A percentile compares a stretch with the other conserved stretches of the same genome.
These are phyloP conservation scores for Papilio xuthus DNA, from an alignment of 1,140 invertebrate species.

Conservation along the genomic window DNA sequence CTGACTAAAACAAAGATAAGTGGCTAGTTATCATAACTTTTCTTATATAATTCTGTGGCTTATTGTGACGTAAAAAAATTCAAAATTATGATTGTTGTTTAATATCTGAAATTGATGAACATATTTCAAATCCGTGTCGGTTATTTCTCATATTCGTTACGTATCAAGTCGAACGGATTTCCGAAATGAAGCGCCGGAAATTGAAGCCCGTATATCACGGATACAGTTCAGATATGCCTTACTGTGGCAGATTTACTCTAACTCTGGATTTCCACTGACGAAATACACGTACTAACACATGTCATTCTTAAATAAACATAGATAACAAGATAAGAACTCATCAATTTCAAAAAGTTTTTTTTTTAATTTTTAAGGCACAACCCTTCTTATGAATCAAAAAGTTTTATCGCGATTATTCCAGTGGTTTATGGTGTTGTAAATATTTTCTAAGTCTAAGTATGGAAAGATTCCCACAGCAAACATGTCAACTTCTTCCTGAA, in stretches of 20 bases:
- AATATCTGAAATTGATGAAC: not conserved
- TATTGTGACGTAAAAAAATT: too few species aligned
- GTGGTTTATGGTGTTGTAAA: too few species aligned
- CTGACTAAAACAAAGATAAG: not conserved
- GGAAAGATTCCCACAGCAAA: not conserved
- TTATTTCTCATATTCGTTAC: not conserved
- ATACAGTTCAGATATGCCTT: not conserved
- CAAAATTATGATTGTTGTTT: not conserved
- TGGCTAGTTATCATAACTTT: too few species aligned
- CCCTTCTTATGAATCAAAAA: too few species aligned
- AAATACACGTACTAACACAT: not conserved
- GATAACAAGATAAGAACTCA: too few species aligned
- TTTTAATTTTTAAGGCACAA: too few species aligned
- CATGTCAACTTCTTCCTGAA: not conserved
- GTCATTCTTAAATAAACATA: too few species aligned
- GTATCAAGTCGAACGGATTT: not conserved
- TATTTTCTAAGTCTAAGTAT: too few species aligned
- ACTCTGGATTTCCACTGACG: not conserved
- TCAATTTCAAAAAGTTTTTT: too few species aligned
- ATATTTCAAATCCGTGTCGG: not conserved
- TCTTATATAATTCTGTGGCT: too few species aligned
- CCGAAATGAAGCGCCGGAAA: constrained; percentile 5
- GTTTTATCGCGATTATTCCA: too few species aligned
- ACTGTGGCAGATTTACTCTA: not conserved
- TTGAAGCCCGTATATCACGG: not conserved